Base-by-base conservation (phyloP, 2,888 invertebrate species). In the Philhelius pedissequus region DNA sequence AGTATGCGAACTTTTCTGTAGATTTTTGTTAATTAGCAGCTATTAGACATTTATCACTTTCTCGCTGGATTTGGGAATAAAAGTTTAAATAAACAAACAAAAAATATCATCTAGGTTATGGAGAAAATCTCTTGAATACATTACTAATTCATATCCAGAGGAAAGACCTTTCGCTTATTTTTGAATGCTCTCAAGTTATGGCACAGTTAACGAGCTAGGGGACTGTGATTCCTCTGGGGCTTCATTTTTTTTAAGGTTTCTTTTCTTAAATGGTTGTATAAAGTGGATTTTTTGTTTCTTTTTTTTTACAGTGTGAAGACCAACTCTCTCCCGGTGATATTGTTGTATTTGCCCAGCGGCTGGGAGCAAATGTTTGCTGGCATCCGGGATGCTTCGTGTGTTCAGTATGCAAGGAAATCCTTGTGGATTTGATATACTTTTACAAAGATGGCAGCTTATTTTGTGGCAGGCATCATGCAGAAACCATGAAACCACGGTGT, bases 381-480 rank as follows among this genome's bases (percentile, higher is more conserved):
- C 99, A 99, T 93, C 98, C 99, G 7, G 96, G 95, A 87, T 99
- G 99, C 92, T 99, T 99, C 93, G 94, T 95, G 75, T 99, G 99
- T 93, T 93, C 94, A 91, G 95, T 96, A 52, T 99, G 99, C 93
- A 94, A 96, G 89, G 98, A 99, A 92, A 94, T 99, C 86, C 95
- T 99, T 83, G 98, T 99, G 50, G 99, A 99, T 93, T 94, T 99
- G 89, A 98, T 99, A 91, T 99, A 99, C 94, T 99, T 99, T 94
- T 96, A 95, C 94, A 95, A 96, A 90, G 96, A 96, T 87, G 97
- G 97, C 76, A 93, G 95, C 82, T 94, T 99, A 52, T 99, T 96
- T 93, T 99, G 99, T 92, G 99, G 99, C 4, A 93, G 99, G 70
- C 99, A 99, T 91, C 99, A 99, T 92, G 98, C 99, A 2, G 99